phyloP scores from a whole-genome alignment of 2,888 invertebrate genomes.

The Cheilosia variabilis region DNA sequence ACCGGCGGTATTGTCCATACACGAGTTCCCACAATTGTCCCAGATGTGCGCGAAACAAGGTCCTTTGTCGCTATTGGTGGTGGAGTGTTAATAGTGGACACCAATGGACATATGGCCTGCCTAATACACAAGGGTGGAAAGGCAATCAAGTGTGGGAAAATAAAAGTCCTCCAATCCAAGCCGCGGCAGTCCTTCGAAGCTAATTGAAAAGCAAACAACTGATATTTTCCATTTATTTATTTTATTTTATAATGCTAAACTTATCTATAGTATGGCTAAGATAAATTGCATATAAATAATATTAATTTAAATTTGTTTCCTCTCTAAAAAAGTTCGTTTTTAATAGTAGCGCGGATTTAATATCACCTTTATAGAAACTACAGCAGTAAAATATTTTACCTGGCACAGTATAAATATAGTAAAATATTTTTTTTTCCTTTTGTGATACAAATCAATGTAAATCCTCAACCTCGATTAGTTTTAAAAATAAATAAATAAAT shows the following conservation, averaged over 20 bases:
- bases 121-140: background rate
- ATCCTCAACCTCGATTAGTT: conserved; percentile 30
- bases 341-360: conserved; percentile 6
- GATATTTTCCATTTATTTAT: background rate
- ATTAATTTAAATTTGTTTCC: background rate
- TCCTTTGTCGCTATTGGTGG: conserved; percentile 28
- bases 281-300: conserved; percentile 25
- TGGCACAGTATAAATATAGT: conserved; percentile 50
- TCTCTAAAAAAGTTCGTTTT: background rate
- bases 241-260: conserved; percentile 16
- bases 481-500: conserved; percentile 15
- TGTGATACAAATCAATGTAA: conserved; percentile 15
- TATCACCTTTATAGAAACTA: conserved; percentile 22
- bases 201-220: conserved; percentile 2
- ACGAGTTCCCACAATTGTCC: conserved; percentile 8
- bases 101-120: conserved; percentile 10
- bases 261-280: conserved; percentile 68
- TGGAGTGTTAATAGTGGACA: conserved; percentile 8
- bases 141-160: conserved; percentile 25
- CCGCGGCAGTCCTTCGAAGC: background rate
- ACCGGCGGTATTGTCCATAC: background rate
- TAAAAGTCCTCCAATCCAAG: background rate
- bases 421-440: conserved; percentile 24
- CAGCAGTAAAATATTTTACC: conserved; percentile 29
- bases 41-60: conserved; percentile 6